These are phyloP conservation scores for Odontamblyopus lacepedii DNA, from an alignment of 2,797 vertebrate genomes.

Conservation along the genomic window DNA sequence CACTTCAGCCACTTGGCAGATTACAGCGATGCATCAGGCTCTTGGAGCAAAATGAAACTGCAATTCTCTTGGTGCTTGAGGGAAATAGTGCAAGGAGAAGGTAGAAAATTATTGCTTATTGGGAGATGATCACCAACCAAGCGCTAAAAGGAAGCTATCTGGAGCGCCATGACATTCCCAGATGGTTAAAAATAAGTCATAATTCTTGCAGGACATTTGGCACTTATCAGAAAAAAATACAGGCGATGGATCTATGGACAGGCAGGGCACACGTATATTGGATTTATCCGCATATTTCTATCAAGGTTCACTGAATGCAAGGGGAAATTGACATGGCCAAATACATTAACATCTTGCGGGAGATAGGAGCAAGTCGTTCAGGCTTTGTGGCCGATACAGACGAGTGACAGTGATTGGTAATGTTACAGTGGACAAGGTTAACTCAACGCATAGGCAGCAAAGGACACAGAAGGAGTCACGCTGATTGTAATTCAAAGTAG, in stretches of 20 bases:
- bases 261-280: constrained; percentile 28
- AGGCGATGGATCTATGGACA: constrained; percentile 27
- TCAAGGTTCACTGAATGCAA: constrained; percentile 33
- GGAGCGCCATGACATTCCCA: constrained; percentile 44
- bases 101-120: constrained; percentile 50
- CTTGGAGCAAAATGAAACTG: constrained; percentile 64
- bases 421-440: constrained; percentile 5
- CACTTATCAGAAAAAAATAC: constrained; percentile 43
- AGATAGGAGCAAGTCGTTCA: constrained; percentile 34
- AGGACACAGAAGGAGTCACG: background rate
- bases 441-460: constrained; percentile 14
- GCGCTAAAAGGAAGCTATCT: constrained; percentile 39
- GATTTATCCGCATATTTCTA: constrained; percentile 46
- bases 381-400: constrained; percentile 24
- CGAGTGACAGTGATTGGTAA: constrained; percentile 20
- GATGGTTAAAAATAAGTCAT: constrained; percentile 39
- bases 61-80: constrained; percentile 53
- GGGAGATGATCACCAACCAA: constrained; percentile 49
- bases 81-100: constrained; percentile 48
- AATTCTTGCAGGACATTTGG: constrained; percentile 45
- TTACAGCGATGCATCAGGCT: constrained; percentile 61
- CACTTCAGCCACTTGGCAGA: constrained; percentile 47
- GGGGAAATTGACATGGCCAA: constrained; percentile 21
- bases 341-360: constrained; percentile 32
- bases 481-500: constrained; percentile 4